Base-by-base conservation (phyloP, 1,140 invertebrate genomes). In the Nilaparvata lugens region DNA sequence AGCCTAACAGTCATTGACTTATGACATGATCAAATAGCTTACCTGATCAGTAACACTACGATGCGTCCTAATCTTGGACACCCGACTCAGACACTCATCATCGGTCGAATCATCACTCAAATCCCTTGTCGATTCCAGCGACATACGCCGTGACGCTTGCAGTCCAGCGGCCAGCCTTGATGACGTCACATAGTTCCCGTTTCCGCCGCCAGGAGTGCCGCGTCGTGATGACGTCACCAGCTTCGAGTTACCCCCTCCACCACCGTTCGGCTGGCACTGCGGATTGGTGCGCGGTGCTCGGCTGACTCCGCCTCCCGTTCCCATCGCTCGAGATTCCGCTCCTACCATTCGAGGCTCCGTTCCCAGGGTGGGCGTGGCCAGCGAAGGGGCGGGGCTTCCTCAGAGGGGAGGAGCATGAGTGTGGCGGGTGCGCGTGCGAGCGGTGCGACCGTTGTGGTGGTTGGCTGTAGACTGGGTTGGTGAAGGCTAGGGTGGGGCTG, bases 391-490 rank as follows among this genome's bases (percentile, higher is more conserved):
- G 43, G 52, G 23, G 68, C 67, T 24, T 72, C 71, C 19, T 73
- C 72, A 14, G 70, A 67, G 0, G 72, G n/a, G 72, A 71, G 51
- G 65, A 66, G 52, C 69, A 73, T 0, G 70, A 71, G 52, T 67
- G 65, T 66, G 66, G 7, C 67, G 64, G 7, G 65, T 59, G 25
- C 66, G 65, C 42, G 65, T 65, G 7, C 67, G 64, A 7, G 65
- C 53, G 25, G 65, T 63, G 4, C 64, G 56, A 6, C 63, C 64
- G 84, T 84, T 76, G 25, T 62, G 63, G 31, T 65, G 62, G 23
- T 64, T n/a, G 61, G 42, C 64, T 65, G 71, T 93, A 93, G 48
- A 91, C 84, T 2, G 90, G 91, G 76, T 93, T 94, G 35, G 88
- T 87, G 66, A 94, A 93, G 28, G 91, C 89, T 52, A 94, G 71